Evolutionary conservation across 2,797 vertebrate genomes (phyloP), one percentile per base, ranked within the genome.

Genomic region (Clarias laeviceps): DNA sequence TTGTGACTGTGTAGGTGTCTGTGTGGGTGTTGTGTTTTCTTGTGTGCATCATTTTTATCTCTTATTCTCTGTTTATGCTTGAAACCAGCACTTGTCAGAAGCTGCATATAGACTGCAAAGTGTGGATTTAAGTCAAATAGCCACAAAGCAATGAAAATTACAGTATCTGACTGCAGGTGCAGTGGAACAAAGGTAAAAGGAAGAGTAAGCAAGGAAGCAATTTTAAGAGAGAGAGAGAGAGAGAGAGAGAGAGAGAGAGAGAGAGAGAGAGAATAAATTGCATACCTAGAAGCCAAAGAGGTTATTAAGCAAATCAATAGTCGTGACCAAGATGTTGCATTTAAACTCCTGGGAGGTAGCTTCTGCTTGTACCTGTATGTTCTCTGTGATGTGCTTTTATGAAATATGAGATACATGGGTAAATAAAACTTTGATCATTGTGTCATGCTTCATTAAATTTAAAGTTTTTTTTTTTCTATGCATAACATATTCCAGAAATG

Each of bases 1-100:
- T 34, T 62, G 34, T 29, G 45, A 32, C 45, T 50, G 45, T 50
- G 78, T 79, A 65, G 76, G 79, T 54, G 85, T 69, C 72, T 80
- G 56, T 82, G 80, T 85, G 82, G 86, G 87, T 84, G 80, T 82
- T 40, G 86, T 65, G 34, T 87, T 65, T 88, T 88, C 89, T 88
- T 68, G 64, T 73, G 37, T 79, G 15, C 45, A 40, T 40, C 29
- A 56, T 77, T 77, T 78, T 68, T 57, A 76, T 3, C 15, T 32
- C 18, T 70, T 17, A 29, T 40, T 37, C 20, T 50, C 11, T 50
- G 32, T 79, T 59, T 57, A 79, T 78, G 74, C 32, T 69, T 40
- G 5, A 61, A 29, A 24, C 20, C 57, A 78, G 32, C 57, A 61
- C 32, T 78, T 54, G 57, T 27, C 18, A 17, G 5, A 80, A 12